Conservation (phyloP, 2,888 invertebrate genomes). For the Eustalomyia histrio region DNA sequence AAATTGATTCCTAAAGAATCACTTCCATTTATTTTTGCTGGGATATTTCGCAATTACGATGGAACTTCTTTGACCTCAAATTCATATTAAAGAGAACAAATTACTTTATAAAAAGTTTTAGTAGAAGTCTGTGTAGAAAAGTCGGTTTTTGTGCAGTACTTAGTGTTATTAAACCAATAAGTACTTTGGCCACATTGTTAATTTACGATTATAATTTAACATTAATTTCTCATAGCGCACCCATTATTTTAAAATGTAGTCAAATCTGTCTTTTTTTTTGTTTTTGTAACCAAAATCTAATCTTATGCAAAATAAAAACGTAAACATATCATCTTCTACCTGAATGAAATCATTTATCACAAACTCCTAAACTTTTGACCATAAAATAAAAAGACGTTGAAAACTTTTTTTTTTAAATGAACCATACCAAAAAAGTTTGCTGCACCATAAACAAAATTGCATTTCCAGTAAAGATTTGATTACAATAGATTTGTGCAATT, state of each 20-base stretch:
- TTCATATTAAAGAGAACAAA: too few relatives aligned
- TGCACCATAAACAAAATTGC: conserved; percentile 46
- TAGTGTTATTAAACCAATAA: too few relatives aligned
- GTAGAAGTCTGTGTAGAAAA: too few relatives aligned
- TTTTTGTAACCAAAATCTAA: conserved; percentile 48
- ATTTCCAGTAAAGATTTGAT: conserved; percentile 64
- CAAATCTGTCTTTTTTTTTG: conserved; percentile 33
- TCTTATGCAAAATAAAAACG: conserved; percentile 38
- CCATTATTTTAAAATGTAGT: conserved; percentile 40
- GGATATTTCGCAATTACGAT: too few relatives aligned
- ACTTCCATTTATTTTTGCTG: too few relatives aligned
- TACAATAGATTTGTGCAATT: conserved; percentile 66
- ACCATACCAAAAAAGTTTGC: conserved; percentile 41
- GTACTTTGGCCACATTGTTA: not conserved
- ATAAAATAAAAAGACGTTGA: conserved; percentile 47
- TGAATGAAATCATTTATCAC: conserved; percentile 62
- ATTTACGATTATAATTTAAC: conserved; percentile 43
- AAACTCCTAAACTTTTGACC: conserved; percentile 63
- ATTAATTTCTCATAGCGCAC: conserved; percentile 48
- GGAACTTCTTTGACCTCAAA: too few relatives aligned
- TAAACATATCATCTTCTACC: conserved; percentile 52
- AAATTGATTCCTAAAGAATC: too few relatives aligned
- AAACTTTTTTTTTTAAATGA: conserved; percentile 40
- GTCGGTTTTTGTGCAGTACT: too few relatives aligned
- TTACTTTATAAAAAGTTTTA: too few relatives aligned